phyloP scores from a whole-genome alignment of 2,888 invertebrate species.

The Leptopterna dolabrata region DNA sequence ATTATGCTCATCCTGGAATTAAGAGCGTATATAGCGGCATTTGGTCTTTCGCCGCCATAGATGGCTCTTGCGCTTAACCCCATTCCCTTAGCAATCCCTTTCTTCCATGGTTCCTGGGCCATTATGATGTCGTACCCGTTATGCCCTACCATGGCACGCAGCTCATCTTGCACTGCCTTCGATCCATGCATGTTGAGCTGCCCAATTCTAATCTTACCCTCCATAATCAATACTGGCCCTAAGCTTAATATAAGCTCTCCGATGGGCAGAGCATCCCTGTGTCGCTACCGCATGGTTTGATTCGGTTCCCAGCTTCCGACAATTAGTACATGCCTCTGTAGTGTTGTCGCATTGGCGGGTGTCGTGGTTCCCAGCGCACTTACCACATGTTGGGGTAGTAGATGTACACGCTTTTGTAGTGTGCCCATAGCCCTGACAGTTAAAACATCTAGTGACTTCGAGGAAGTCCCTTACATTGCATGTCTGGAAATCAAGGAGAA shows the following conservation, averaged over 20 bases:
- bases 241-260: background rate
- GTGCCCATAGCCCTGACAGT: no score
- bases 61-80: no score
- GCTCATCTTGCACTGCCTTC: conserved; percentile 1
- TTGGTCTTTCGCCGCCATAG: no score
- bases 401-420: background rate
- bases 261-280: background rate
- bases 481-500: no score
- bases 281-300: background rate
- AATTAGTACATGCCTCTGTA: background rate
- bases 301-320: background rate
- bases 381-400: background rate
- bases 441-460: background rate
- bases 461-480: background rate
- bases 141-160: no score
- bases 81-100: background rate
- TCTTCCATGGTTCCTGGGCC: conserved; percentile 19
- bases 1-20: no score
- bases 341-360: no score
- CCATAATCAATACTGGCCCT: conserved; percentile 11
- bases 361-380: no score
- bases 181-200: background rate
- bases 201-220: no score
- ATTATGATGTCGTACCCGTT: background rate
- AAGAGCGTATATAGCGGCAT: no score